Base-by-base conservation (phyloP, 1,140 invertebrate genomes). In the Chionoecetes opilio region DNA sequence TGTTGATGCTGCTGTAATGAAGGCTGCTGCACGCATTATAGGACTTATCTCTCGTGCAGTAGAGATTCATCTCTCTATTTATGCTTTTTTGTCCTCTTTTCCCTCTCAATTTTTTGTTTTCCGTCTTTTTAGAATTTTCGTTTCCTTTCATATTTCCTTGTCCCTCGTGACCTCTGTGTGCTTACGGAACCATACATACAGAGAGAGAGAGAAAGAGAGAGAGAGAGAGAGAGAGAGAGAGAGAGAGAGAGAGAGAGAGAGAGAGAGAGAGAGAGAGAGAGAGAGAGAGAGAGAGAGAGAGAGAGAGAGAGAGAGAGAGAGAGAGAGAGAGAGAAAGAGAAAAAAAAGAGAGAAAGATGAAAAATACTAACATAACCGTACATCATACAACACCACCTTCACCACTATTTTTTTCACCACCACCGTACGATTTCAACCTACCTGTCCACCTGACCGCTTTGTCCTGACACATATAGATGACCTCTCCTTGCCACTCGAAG, bases 251-350 rank as follows among this genome's bases (percentile, higher is more conserved):
- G 82, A 85, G 46, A 53, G 46, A 53, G 21, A 85, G 9, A 26
- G 82, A 85, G 82, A 85, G 82, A 84, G 82, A 84, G 82, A 84
- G 82, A 84, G 82, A 84, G 82, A 84, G 82, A 84, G 82, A 84
- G 82, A 84, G 82, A 32, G 82, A 29, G 82, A 29, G 82, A 29
- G n/a, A 29, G 82, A 84, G 82, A 84, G 82, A 84, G 82, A 84
- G 82, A 84, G 82, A 85, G 82, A 35, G 82, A 85, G 82, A 85
- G 82, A 85, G 82, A 85, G 82, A 85, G 82, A 85, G 82, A 85
- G 82, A 85, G 82, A 85, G 82, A 85, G 82, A 85, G 82, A 85
- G 17, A 85, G 82, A 85, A 17, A 85, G 21, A 85, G 82, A 0
- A 53, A 14, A 53, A 17, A 9, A 17, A 17, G 8, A 53, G 21